Conservation (phyloP, 2,113 vertebrate species). For the Macaca fascicularis region T2T-MFA8v1.1 NC_088387.1:52127001-52127500, state of each 20-base stretch:
- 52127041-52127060: constrained; percentile 9
- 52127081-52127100: not conserved
- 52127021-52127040: not conserved
- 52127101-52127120: not conserved
- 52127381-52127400: not conserved
- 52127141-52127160: not conserved
- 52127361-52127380: not conserved
- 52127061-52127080: not conserved
- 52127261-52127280: constrained; percentile 51
- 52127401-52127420: not conserved
- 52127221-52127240: constrained; percentile 86
- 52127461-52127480: not conserved
- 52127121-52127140: not conserved
- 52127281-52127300: not conserved
- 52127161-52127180: not conserved
- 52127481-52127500: not conserved
- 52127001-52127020: not conserved
- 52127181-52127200: constrained; percentile 97
- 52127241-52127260: constrained; percentile 89
- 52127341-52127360: not conserved
- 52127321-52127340: not conserved
- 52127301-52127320: constrained; percentile 25
- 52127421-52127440: not conserved
- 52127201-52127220: constrained; percentile 97
- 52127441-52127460: not conserved